Evolutionary conservation across 2,888 invertebrate species (phyloP), one percentile per base, ranked within the genome.

Genomic region (Leptinotarsa rubiginosa): DNA sequence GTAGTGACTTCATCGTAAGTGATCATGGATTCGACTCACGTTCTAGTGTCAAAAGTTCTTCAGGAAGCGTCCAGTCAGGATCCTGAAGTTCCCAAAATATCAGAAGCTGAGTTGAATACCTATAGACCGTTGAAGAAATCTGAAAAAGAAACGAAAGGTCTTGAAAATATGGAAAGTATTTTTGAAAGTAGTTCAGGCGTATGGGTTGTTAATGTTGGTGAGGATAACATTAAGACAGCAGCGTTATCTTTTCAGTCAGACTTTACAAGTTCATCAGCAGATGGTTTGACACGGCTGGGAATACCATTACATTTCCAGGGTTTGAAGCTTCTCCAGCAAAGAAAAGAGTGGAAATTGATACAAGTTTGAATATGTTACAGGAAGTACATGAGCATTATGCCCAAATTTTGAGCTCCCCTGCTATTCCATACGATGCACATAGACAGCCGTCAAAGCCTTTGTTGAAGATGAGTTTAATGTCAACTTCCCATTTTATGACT

Each of bases 281-380:
- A 20, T 20, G 20, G 20, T 20, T 20, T 2, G 20, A 20, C 20
- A 1, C 20, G 20, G 20, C 20, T 2, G n/a, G 50, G 7, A 50
- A n/a, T 50, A 50, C 15, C n/a, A 50, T 5, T 16, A 5, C 4
- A n/a, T 50, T 50, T 50, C n/a, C n/a, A 16, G n/a, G n/a, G n/a
- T 5, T n/a, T 50, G n/a, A 50, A n/a, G n/a, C 50, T n/a, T n/a
- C 50, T 50, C n/a, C 50, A 50, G n/a, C 16, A n/a, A 50, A 50
- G 15, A 95, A 95, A 82, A 92, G 91, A 76, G 95, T 96, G 0
- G 93, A 93, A 85, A 94, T 95, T 79, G 90, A 91, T 18, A 88
- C 94, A 0, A 92, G 92, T 79, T 90, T 91, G 77, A 95, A 95
- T 83, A 91, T 90, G 2, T 91, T 91, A 77, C 95, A 95, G 84